Conservation (phyloP, 2,888 invertebrate genomes). For the Coremacera marginata region DNA sequence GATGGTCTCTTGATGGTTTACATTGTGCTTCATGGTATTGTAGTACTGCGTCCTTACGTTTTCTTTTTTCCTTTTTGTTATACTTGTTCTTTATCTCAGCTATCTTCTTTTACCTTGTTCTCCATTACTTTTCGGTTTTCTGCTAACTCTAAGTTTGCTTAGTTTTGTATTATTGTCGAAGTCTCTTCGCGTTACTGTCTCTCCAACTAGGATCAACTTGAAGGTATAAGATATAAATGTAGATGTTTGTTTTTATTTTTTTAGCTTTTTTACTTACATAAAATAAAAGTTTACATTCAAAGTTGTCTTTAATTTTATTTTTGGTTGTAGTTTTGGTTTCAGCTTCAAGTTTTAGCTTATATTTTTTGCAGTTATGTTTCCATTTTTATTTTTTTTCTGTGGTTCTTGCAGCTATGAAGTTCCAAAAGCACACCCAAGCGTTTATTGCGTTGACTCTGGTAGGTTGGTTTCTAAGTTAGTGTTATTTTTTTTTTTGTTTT, state of each 20-base stretch:
- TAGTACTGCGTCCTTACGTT: background rate
- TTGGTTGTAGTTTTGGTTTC: background rate
- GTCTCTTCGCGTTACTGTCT: conserved; percentile 13
- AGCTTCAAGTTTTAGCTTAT: background rate
- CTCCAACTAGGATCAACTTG: conserved; percentile 31
- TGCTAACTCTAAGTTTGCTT: conserved; percentile 11
- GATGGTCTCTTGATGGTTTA: conserved; percentile 47
- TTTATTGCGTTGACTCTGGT: no score
- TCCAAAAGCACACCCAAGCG: no score
- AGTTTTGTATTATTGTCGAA: conserved; percentile 30
- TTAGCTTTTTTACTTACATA: background rate
- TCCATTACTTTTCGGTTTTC: background rate
- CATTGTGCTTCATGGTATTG: conserved; percentile 26
- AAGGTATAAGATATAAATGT: conserved; percentile 3
- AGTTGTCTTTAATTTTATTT: background rate
- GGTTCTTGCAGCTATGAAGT: no score
- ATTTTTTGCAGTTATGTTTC: background rate
- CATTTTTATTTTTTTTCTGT: no score
- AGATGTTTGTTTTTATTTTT: background rate
- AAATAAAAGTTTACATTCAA: background rate
- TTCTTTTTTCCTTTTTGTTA: background rate
- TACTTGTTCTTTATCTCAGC: background rate
- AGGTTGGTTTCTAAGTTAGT: no score
- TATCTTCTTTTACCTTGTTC: background rate
- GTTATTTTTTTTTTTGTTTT: no score